Evolutionary conservation across 1,140 invertebrate genomes (phyloP).

Genomic region (Odontomachus brunneus): DNA sequence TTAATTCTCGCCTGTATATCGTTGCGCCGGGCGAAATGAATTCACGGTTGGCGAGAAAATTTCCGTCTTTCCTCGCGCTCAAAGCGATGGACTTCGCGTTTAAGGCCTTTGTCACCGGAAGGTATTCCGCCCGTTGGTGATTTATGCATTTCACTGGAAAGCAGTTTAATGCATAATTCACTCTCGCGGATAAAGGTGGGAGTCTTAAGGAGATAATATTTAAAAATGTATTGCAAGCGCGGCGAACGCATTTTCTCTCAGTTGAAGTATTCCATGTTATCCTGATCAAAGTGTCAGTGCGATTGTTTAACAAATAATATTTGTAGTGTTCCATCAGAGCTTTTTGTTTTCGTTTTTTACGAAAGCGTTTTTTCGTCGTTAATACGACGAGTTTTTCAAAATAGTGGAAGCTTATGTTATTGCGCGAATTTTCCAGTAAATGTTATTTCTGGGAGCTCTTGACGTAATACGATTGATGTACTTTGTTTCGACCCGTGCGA

Average conservation of each 20-base stretch:
- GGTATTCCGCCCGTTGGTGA: neutral
- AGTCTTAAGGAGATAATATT: neutral
- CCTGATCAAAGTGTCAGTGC: neutral
- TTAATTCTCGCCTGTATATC: conserved; percentile 14
- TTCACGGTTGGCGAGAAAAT: neutral
- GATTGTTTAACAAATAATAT: too few relatives aligned
- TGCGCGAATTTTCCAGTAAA: neutral
- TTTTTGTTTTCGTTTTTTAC: too few relatives aligned
- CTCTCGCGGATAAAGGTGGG: too few relatives aligned
- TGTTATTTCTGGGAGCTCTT: neutral
- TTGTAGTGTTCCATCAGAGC: too few relatives aligned
- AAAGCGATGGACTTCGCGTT: neutral
- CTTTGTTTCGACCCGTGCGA: neutral
- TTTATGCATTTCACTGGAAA: neutral
- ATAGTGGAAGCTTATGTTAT: neutral
- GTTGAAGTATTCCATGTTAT: neutral
- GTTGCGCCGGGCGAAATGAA: neutral
- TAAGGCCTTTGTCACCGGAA: neutral
- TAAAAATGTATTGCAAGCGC: neutral
- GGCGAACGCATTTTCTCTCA: neutral
- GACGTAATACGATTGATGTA: neutral
- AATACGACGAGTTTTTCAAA: neutral
- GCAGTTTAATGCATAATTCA: neutral
- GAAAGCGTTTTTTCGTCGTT: too few relatives aligned
- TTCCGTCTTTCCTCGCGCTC: neutral